Percentiles rank a stretch among this genome's conserved stretches.
These are phyloP conservation scores for Batillaria attramentaria DNA, from an alignment of 1,140 invertebrate genomes.

Conservation along the genomic window DNA sequence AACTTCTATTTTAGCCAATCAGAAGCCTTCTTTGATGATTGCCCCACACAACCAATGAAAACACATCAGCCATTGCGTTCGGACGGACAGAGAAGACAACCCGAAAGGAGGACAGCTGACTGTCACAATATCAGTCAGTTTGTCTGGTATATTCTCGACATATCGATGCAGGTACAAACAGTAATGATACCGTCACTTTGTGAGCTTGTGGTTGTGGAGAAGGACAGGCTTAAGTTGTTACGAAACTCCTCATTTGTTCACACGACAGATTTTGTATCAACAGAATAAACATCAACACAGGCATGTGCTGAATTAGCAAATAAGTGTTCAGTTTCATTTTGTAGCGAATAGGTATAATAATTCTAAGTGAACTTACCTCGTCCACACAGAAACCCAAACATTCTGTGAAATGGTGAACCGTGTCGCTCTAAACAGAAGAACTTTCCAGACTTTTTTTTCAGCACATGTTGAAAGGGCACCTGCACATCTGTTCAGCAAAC, in stretches of 20 bases:
- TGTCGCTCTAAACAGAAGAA: no score
- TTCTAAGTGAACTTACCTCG: no score
- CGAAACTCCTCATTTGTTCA: not conserved
- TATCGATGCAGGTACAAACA: slow-evolving; percentile 33
- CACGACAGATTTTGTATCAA: not conserved
- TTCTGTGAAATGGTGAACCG: no score
- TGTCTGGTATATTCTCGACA: slow-evolving; percentile 12
- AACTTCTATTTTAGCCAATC: slow-evolving; percentile 3
- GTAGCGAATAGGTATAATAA: no score
- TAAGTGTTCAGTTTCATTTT: no score
- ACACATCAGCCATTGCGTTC: slow-evolving; percentile 5
- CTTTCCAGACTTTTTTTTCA: no score
- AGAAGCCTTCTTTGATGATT: not conserved
- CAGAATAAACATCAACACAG: slow-evolving; percentile 16
- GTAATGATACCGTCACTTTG: not conserved
- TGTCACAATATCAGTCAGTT: slow-evolving; percentile 30
- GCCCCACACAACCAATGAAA: slow-evolving; percentile 27
- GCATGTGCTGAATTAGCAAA: slow-evolving; percentile 33
- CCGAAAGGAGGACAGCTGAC: slow-evolving; percentile 36
- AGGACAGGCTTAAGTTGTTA: not conserved
- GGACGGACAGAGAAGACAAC: slow-evolving; percentile 21
- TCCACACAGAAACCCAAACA: no score
- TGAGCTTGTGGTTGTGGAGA: not conserved
- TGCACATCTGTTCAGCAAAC: no score
- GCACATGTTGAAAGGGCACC: no score